Conservation (phyloP, 2,797 vertebrate species). For the Sebastes steindachneri region DNA sequence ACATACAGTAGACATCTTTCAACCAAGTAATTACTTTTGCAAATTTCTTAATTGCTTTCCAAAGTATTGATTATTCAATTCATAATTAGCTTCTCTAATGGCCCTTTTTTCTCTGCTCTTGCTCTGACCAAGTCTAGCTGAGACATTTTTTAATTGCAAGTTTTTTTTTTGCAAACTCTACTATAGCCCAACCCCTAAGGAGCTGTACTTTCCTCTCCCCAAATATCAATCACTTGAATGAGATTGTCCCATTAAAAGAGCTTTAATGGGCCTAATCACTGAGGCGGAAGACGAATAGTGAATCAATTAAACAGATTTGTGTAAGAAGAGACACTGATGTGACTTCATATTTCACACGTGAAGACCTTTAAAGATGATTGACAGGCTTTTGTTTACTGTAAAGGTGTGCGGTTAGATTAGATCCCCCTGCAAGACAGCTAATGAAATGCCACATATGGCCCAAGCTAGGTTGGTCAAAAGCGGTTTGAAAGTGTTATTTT, state of each 20-base stretch:
- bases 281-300: conserved; percentile 72
- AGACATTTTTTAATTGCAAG: conserved; percentile 68
- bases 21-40: conserved; percentile 53
- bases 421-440: background rate
- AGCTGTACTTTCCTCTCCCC: conserved; percentile 63
- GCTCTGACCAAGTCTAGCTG: conserved; percentile 34
- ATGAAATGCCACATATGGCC: conserved; percentile 11
- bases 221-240: conserved; percentile 82
- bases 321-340: conserved; percentile 64
- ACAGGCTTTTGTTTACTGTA: conserved; percentile 52
- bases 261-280: conserved; percentile 81
- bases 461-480: background rate
- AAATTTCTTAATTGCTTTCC: conserved; percentile 50
- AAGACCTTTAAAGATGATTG: conserved; percentile 61
- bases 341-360: conserved; percentile 57
- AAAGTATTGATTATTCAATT: conserved; percentile 59
- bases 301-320: conserved; percentile 81
- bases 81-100: conserved; percentile 55
- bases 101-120: conserved; percentile 8
- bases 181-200: conserved; percentile 53
- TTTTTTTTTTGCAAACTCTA: conserved; percentile 49
- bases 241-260: conserved; percentile 80
- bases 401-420: conserved; percentile 25
- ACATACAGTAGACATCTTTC: conserved; percentile 14
- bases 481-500: background rate